A percentile compares a stretch with the other conserved stretches of the same genome.
These are phyloP conservation scores for Tyria jacobaeae DNA, from an alignment of 2,888 invertebrate genomes.

Conservation along the genomic window DNA sequence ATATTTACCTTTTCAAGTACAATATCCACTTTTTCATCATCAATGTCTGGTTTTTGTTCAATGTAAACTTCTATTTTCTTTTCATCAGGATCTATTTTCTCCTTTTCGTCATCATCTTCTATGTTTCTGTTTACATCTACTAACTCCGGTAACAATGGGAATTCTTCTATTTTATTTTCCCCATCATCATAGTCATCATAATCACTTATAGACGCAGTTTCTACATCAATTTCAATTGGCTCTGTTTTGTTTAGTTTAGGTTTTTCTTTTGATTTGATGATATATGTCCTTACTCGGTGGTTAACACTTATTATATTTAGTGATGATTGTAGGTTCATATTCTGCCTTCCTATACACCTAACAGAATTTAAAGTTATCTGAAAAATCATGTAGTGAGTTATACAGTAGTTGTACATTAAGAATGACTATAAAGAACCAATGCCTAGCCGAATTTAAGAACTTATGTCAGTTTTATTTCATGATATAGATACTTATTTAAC, in stretches of 20 bases:
- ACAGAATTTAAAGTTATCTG: slow-evolving; percentile 60
- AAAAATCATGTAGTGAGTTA: slow-evolving; percentile 13
- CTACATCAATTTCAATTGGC: slow-evolving; percentile 32
- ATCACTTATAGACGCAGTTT: slow-evolving; percentile 32
- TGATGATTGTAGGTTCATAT: slow-evolving; percentile 54
- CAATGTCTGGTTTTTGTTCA: slow-evolving; percentile 24
- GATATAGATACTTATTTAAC: too few relatives aligned
- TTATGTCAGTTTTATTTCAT: too few relatives aligned
- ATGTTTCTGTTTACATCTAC: slow-evolving; percentile 21
- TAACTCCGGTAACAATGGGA: slow-evolving; percentile 11
- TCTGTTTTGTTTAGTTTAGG: slow-evolving; percentile 25
- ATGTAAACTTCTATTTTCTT: slow-evolving; percentile 28
- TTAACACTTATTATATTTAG: slow-evolving; percentile 51
- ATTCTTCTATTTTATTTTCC: slow-evolving; percentile 5
- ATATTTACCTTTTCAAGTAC: slow-evolving; percentile 11
- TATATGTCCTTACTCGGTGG: slow-evolving; percentile 52
- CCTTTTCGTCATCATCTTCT: slow-evolving; percentile 8
- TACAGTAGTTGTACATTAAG: not conserved
- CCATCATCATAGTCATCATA: slow-evolving; percentile 25
- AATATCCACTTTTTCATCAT: slow-evolving; percentile 30
- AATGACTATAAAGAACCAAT: too few relatives aligned
- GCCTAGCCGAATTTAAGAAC: too few relatives aligned
- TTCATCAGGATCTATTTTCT: slow-evolving; percentile 17
- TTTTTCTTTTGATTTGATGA: slow-evolving; percentile 40
- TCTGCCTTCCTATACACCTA: slow-evolving; percentile 55